These are phyloP conservation scores for Serilophus lunatus DNA, from an alignment of 2,113 vertebrate species.

Conservation along the genomic window DNA sequence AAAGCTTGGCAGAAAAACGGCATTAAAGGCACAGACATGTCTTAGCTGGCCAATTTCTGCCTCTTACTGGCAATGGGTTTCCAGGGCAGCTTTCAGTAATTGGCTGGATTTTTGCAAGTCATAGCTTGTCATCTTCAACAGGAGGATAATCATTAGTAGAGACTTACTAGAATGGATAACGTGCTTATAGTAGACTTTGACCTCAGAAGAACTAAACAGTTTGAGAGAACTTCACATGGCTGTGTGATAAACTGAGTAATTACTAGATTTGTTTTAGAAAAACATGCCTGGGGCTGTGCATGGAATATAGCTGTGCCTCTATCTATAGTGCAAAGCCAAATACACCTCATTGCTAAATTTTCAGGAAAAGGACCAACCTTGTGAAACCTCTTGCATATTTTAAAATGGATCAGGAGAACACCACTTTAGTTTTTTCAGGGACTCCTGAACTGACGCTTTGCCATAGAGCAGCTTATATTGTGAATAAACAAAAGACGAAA, in stretches of 20 bases:
- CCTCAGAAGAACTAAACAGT: not conserved
- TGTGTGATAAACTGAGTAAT: not conserved
- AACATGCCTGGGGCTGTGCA: not conserved
- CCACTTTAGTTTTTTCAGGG: not conserved
- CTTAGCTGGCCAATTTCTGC: not conserved
- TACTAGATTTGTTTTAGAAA: not conserved
- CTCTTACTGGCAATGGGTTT: not conserved
- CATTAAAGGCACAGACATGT: not conserved
- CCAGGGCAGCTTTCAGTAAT: not conserved
- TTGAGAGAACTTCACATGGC: not conserved
- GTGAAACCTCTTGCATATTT: not conserved
- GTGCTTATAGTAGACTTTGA: not conserved
- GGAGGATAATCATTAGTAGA: not conserved
- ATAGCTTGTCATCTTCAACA: not conserved
- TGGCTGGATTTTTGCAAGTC: not conserved
- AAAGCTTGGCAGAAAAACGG: not conserved
- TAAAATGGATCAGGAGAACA: not conserved
- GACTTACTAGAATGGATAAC: not conserved
- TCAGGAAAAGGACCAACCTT: not conserved
- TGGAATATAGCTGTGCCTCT: not conserved
- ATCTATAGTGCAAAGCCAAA: not conserved
- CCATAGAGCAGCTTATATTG: not conserved
- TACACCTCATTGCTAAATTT: not conserved
- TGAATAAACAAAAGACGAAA: not conserved
- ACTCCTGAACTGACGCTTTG: not conserved